These are phyloP conservation scores for Paramacrobiotus metropolitanus DNA, from an alignment of 1,140 invertebrate genomes.

Conservation along the genomic window DNA sequence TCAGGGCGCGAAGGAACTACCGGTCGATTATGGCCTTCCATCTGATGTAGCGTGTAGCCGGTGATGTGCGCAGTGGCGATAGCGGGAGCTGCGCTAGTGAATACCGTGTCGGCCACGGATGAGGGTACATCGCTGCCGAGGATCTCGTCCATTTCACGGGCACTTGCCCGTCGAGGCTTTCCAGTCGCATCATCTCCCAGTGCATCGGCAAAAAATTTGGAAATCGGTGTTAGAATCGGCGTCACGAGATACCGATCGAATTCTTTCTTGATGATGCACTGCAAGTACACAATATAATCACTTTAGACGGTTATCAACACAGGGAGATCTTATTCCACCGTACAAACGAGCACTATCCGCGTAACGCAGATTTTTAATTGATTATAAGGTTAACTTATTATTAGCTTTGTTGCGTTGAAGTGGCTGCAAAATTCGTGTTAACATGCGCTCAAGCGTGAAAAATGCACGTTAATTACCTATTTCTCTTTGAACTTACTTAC, in stretches of 20 bases:
- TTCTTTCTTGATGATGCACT: background rate
- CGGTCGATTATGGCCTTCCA: background rate
- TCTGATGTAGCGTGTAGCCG: background rate
- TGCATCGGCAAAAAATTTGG: background rate
- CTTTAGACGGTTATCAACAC: background rate
- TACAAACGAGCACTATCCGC: too few relatives aligned
- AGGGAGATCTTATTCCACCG: background rate
- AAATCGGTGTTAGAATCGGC: background rate
- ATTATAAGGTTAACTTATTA: too few relatives aligned
- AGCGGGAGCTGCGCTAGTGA: background rate
- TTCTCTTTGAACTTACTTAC: too few relatives aligned
- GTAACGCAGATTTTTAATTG: too few relatives aligned
- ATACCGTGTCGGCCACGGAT: background rate
- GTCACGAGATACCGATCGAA: background rate
- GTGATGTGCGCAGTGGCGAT: background rate
- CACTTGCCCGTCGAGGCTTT: background rate
- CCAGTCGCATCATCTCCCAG: background rate
- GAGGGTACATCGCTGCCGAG: background rate
- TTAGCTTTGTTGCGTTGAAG: too few relatives aligned
- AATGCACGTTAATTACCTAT: too few relatives aligned
- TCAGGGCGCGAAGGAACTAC: background rate
- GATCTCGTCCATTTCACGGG: background rate
- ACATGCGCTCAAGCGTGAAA: background rate
- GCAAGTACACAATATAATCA: background rate
- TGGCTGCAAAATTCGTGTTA: background rate